These are phyloP conservation scores for Archaeoteleia sp. DNA, from an alignment of 2,888 invertebrate species.

Conservation along the genomic window DNA sequence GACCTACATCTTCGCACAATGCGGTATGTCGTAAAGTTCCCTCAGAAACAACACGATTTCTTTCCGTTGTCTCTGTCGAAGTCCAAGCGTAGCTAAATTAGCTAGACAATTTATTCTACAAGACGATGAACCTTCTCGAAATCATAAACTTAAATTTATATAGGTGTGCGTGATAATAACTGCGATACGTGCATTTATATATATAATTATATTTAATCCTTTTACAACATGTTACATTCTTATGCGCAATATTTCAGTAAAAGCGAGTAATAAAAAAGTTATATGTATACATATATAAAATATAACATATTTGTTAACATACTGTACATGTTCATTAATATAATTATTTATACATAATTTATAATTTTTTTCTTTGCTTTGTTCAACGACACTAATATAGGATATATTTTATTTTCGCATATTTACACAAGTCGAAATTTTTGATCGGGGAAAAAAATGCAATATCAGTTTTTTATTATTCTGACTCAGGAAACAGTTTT, in stretches of 20 bases:
- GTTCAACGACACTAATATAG: conserved; percentile 6
- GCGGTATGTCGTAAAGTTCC: conserved; percentile 26
- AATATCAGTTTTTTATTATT: conserved; percentile 1
- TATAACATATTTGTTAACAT: conserved; percentile 60
- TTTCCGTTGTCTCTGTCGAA: conserved; percentile 4
- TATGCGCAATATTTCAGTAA: conserved; percentile 56
- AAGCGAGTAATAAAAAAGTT: conserved; percentile 64
- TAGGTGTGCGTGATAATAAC: too few relatives aligned
- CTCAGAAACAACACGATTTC: conserved; percentile 23
- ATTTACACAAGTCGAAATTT: conserved; percentile 2
- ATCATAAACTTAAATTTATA: too few relatives aligned
- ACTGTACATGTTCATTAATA: conserved; percentile 60
- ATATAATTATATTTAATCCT: conserved; percentile 63
- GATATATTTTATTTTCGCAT: conserved; percentile 6
- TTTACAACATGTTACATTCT: conserved; percentile 65
- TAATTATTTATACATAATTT: conserved; percentile 36
- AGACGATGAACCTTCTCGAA: background rate
- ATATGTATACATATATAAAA: conserved; percentile 62
- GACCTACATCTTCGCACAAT: conserved; percentile 33
- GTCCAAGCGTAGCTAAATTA: background rate
- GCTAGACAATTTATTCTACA: background rate
- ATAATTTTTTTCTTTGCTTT: conserved; percentile 18
- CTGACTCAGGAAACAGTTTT: background rate
- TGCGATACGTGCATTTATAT: too few relatives aligned
- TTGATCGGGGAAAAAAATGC: background rate